Base-by-base conservation (phyloP, 2,113 vertebrate genomes). In the Cephalopterus ornatus region DNA sequence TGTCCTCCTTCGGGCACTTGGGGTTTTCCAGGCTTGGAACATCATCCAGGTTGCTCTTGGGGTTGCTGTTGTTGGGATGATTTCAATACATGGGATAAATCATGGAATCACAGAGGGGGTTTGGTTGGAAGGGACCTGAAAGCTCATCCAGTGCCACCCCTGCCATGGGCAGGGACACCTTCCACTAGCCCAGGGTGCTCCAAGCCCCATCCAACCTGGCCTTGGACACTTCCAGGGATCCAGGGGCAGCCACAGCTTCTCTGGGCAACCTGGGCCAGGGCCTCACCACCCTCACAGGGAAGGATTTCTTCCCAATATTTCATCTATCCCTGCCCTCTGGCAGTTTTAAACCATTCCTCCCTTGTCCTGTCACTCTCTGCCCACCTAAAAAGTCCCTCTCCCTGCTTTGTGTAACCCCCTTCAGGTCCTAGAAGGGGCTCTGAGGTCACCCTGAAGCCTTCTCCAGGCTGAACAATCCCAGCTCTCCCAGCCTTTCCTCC, bases 121-220 rank as follows among this genome's bases (percentile, higher is more conserved):
- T 35, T 33, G 15, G 8, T 35, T 79, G 66, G 75, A 1, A 41
- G 4, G 32, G 23, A 44, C 30, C 3, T 33, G 1, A 26, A 55
- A 33, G 15, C 1, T 0, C 37, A 42, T 1, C 30, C 50, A 8
- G 2, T 14, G 0, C 62, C 62, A 32, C 26, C 39, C 27, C 37
- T 62, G 17, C 37, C 61, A 28, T 20, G 24, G 59, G 26, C 61
- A 41, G 61, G 37, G 37, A 63, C 61, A 63, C 37, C 61, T 63
- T 8, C 37, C 37, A 63, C 61, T 6, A 41, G 12, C 61, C 37
- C 61, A 41, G 61, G 37, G 3, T 28, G 61, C 37, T 41, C 37
- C 56, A 58, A 58, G 33, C 8, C 20, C 30, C 3, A 2, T 59
- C 56, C 61, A 63, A 3, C 37, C 26, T 41, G 27, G 26, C 61